Percentiles rank a stretch among this genome's conserved stretches.
Conservation (phyloP, 2,888 invertebrate species). For the Asteroscopus sphinx region DNA sequence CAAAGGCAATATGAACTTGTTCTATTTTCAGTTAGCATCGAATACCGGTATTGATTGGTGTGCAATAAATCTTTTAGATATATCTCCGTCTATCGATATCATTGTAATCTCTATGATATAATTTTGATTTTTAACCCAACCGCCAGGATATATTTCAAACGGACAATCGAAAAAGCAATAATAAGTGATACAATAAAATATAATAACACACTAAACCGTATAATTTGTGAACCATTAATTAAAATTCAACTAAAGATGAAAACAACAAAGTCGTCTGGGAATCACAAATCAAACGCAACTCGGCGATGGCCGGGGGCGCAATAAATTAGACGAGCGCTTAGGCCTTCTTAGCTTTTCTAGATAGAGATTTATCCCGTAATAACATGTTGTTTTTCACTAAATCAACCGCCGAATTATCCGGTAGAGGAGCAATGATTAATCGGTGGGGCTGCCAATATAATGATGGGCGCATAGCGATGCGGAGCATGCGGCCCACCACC, state of each 20-base stretch:
- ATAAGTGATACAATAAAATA: conserved; percentile 79
- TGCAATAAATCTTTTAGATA: conserved; percentile 51
- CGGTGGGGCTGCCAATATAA: conserved; percentile 82
- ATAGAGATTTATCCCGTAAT: conserved; percentile 90
- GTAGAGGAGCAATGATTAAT: conserved; percentile 89
- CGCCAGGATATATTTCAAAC: conserved; percentile 73
- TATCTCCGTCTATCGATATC: conserved; percentile 54
- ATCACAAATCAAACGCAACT: conserved; percentile 86
- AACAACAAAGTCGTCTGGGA: conserved; percentile 79
- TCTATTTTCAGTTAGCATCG: conserved; percentile 32
- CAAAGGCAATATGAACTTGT: conserved; percentile 44
- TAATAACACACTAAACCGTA: conserved; percentile 83
- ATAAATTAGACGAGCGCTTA: conserved; percentile 88
- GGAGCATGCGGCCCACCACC: conserved; percentile 52
- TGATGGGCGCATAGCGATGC: conserved; percentile 68
- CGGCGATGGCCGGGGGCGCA: conserved; percentile 79
- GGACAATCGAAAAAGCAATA: conserved; percentile 81
- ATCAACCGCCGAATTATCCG: conserved; percentile 90
- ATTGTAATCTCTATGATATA: conserved; percentile 57
- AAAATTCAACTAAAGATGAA: conserved; percentile 87
- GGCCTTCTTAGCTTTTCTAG: conserved; percentile 90
- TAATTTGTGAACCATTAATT: conserved; percentile 87
- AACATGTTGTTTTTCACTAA: conserved; percentile 89
- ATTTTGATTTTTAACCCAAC: conserved; percentile 53
- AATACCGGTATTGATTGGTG: conserved; percentile 44